Base-by-base conservation (phyloP, 2,113 vertebrate genomes). In the Acanthochromis polyacanthus region DNA sequence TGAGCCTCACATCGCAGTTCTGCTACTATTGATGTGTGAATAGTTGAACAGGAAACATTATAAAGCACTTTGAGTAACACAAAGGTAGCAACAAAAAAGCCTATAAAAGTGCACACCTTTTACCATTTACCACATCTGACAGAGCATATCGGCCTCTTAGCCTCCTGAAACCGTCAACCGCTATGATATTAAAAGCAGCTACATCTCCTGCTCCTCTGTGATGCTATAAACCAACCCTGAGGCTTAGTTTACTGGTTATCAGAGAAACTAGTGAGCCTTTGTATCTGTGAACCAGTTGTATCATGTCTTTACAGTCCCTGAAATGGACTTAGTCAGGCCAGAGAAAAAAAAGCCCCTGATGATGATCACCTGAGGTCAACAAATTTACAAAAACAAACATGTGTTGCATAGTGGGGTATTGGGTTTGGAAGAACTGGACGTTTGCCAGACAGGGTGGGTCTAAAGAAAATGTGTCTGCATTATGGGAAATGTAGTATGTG, bases 131-230 rank as follows among this genome's bases (percentile, higher is more conserved):
- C 32, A 36, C 6, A 36, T 15, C 40, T 43, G 40, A 43, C 11
- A 43, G 40, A 43, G 12, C 14, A 43, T 43, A 36, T 4, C 14
- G 40, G 40, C 3, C 11, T 15, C 40, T 64, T 32, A 56, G 16
- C 20, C 36, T 66, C 19, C 53, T 19, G 15, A 58, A 78, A 48
- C n/a, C 20, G n/a, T 32, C 17, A 45, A 63, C 53, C 25, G 46
- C 10, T 28, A 43, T 45, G 15, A 23, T 22, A 76, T 52, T 76
- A 58, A 59, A 67, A 60, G 0, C 67, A 22, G 23, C 55, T 30
- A 55, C 30, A 10, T 69, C 16, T 11, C 46, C 14, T 43, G 11
- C 30, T 40, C 64, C 57, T 76, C 46, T 60, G n/a, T 36, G 56
- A 52, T 67, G 56, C 23, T 46, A 53, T 43, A 32, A 45, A 16